These are phyloP conservation scores for Apamea sordens DNA, from an alignment of 2,888 invertebrate species.

Conservation along the genomic window DNA sequence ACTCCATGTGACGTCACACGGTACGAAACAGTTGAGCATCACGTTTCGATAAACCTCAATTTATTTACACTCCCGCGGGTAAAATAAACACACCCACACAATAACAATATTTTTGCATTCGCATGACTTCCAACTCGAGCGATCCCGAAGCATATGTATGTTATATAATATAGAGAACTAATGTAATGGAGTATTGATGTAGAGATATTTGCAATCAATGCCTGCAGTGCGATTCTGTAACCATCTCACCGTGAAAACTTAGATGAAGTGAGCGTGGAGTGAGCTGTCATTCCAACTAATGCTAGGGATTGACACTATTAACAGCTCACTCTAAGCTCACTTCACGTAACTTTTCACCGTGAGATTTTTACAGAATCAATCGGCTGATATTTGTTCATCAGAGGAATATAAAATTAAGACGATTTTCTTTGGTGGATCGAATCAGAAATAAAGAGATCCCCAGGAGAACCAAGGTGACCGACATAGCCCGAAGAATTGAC, in stretches of 20 bases:
- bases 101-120: slow-evolving; percentile 42
- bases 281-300: too few relatives aligned
- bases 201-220: background rate
- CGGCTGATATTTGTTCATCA: background rate
- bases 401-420: background rate
- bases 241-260: too few relatives aligned
- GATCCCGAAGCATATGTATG: slow-evolving; percentile 14
- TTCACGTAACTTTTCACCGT: too few relatives aligned
- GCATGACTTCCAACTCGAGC: slow-evolving; percentile 12
- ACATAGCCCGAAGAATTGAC: too few relatives aligned
- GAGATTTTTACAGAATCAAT: too few relatives aligned
- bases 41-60: slow-evolving; percentile 56
- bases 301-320: too few relatives aligned
- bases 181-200: background rate
- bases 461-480: too few relatives aligned
- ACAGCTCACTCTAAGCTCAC: too few relatives aligned
- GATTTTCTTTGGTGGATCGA: background rate
- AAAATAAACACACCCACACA: slow-evolving; percentile 31
- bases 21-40: slow-evolving; percentile 46
- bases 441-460: too few relatives aligned
- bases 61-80: slow-evolving; percentile 49
- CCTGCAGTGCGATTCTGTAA: too few relatives aligned
- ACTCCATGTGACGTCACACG: slow-evolving; percentile 13
- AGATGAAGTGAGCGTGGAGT: too few relatives aligned
- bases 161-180: background rate